phyloP scores from a whole-genome alignment of 2,113 vertebrate species.

The Thunnus maccoyii region DNA sequence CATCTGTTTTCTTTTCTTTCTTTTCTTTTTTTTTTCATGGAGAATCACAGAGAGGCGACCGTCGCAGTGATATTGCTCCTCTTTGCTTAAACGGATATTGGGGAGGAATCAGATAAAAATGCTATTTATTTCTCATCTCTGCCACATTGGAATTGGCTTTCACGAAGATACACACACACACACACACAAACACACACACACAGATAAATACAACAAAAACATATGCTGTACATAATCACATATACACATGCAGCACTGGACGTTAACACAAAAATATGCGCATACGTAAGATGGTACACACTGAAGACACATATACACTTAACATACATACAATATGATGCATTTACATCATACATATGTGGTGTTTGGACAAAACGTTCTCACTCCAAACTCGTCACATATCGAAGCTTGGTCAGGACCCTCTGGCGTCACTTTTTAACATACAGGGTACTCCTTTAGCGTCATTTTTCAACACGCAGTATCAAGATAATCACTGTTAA shows the following conservation, averaged over 20 bases:
- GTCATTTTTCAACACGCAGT: too few relatives aligned
- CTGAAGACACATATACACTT: not conserved
- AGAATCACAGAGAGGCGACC: constrained; percentile 5
- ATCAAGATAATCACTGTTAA: too few relatives aligned
- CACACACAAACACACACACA: not conserved
- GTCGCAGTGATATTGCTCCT: constrained; percentile 45
- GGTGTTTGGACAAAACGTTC: too few relatives aligned
- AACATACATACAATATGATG: not conserved
- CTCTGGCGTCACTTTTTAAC: too few relatives aligned
- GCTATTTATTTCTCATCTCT: constrained; percentile 72
- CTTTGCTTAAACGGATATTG: constrained; percentile 59
- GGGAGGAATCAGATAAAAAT: constrained; percentile 71
- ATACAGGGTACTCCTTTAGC: too few relatives aligned
- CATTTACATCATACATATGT: not conserved
- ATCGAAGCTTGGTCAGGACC: too few relatives aligned
- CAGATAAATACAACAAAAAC: not conserved
- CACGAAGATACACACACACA: not conserved
- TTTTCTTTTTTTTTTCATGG: not conserved
- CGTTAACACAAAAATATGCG: too few relatives aligned
- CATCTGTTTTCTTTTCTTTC: constrained; percentile 35
- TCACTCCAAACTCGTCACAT: too few relatives aligned
- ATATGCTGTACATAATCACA: constrained; percentile 3
- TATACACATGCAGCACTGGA: not conserved
- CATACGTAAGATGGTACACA: not conserved
- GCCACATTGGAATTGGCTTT: constrained; percentile 13